Evolutionary conservation across 1,140 invertebrate genomes (phyloP), one percentile per base, ranked within the genome.

Genomic region (Gonatopus flavifemur): DNA sequence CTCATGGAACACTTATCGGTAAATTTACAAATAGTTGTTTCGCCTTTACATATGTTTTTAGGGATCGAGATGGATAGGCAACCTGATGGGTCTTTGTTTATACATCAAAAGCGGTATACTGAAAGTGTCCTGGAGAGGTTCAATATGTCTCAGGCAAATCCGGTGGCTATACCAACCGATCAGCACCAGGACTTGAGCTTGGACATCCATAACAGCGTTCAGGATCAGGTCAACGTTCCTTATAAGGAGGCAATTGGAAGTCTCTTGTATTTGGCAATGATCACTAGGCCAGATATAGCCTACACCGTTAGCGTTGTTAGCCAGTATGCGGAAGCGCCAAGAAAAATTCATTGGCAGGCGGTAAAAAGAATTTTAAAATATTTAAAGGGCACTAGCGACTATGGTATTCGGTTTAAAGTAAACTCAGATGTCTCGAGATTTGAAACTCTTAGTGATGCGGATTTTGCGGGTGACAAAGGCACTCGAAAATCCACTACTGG

Each of bases 361-460:
- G 66, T 57, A 3, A 73, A 76, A 38, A 50, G 65, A 24, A 49
- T 79, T 3, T 49, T 77, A 8, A 20, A 66, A 20, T 78, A 79
- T 52, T 50, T 80, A 5, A 65, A 71, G 42, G 63, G 56, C 30
- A 76, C 77, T 15, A 42, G 12, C 3, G 30, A 66, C 30, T 40
- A 41, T 10, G 58, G 55, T 8, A 30, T 67, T 8, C 21, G 18
- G 18, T 70, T 39, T 37, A 36, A 37, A 5, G 54, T 36, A 30
- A 31, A 46, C 13, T 19, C 16, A 18, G 25, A 55, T 10, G 12
- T 20, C n/a, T n/a, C n/a, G n/a, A 19, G 55, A 35, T 5, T 35
- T 5, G 64, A 60, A n/a, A n/a, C n/a, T 22, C 76, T 63, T 64
- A 55, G 59, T 20, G 77, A 78, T 62, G 63, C 77, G 6, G 74